Conservation (phyloP, 2,888 invertebrate genomes). For the Cataglyphis rosenhaueri region DNA sequence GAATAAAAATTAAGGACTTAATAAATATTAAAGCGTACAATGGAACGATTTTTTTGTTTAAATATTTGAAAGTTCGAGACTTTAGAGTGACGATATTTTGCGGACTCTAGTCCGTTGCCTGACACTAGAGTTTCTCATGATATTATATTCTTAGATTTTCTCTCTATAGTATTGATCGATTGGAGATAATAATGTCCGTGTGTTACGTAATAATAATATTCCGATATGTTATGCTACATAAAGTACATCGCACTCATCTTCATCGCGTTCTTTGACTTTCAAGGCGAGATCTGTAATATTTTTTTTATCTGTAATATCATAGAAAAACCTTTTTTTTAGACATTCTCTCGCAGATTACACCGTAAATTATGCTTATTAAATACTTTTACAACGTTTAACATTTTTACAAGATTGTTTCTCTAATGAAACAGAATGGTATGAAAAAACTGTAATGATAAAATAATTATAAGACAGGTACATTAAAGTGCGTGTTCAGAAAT, state of each 20-base stretch:
- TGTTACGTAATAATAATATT: slow-evolving; percentile 1
- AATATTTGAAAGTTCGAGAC: neutral
- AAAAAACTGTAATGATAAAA: slow-evolving; percentile 2
- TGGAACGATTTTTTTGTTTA: neutral
- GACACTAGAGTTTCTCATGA: neutral
- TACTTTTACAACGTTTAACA: neutral
- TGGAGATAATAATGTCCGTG: neutral
- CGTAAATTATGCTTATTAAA: neutral
- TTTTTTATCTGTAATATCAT: neutral
- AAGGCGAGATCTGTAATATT: neutral
- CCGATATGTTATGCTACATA: neutral
- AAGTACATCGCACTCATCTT: neutral
- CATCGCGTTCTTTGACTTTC: neutral
- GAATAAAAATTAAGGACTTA: neutral
- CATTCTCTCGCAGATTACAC: neutral
- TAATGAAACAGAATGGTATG: neutral
- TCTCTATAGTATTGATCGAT: slow-evolving; percentile 5
- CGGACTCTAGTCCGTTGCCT: neutral
- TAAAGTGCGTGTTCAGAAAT: neutral
- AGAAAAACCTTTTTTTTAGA: neutral
- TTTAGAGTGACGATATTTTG: neutral
- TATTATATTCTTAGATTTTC: slow-evolving; percentile 6
- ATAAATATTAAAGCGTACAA: neutral
- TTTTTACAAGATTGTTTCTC: neutral
- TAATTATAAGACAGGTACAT: neutral